Base-by-base conservation (phyloP, 2,797 vertebrate species). In the Eulemur mongoz region DNA sequence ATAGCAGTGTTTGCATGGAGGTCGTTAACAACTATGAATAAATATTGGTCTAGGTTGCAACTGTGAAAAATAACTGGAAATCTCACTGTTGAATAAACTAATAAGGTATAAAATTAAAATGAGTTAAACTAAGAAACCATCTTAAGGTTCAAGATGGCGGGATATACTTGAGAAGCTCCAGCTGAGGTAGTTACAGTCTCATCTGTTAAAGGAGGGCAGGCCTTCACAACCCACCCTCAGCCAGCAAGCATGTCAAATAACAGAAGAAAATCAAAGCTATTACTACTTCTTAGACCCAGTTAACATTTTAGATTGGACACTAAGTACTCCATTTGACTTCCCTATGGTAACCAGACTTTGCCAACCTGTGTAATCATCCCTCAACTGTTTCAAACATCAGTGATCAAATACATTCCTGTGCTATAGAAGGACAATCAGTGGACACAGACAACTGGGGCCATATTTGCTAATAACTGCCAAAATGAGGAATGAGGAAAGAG, bases 371-470 rank as follows among this genome's bases (percentile, higher is more conserved):
- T 57, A 35, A 57, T 0, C 15, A 14, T 43, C 27, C 9, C 2
- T 79, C 25, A 23, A 61, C 45, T 78, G 4, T 76, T 61, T 57
- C 43, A 89, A 52, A 27, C 20, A 52, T 20, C 32, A 15, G 9
- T 35, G n/a, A 54, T 45, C 23, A 25, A 72, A 23, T 27, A 70
- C 40, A 50, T 89, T 30, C 50, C 7, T 87, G 30, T 27, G 40
- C 20, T 35, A 9, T 1, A 25, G 20, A 48, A 70, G 10, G 17
- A 59, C 4, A 35, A 57, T 17, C 3, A 35, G 7, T 17, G 32
- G 9, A 14, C 14, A 59, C 4, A 2, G 4, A 59, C 23, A 52
- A 63, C 10, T 12, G 1, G 1, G 2, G 20, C 32, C 1, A 7
- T 30, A 25, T 12, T 65, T 81, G 17, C 4, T 35, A 81, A 30